phyloP scores from a whole-genome alignment of 2,113 vertebrate species.

The Leucoraja erinaceus region DNA sequence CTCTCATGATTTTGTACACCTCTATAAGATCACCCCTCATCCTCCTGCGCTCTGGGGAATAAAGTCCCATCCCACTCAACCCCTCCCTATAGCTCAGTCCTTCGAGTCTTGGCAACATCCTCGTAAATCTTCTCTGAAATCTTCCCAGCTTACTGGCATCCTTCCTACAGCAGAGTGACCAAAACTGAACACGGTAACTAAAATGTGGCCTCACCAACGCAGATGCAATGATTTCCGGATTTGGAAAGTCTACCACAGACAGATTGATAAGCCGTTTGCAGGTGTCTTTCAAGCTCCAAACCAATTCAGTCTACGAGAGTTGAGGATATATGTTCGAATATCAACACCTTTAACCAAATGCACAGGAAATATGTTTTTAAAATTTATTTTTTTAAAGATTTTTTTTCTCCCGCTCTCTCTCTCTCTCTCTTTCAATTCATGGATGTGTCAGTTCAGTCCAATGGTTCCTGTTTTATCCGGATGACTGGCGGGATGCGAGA shows the following conservation, averaged over 20 bases:
- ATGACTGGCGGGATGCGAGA: slow-evolving; percentile 67
- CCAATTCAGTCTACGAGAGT: neutral
- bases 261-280: neutral
- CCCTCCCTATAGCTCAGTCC: too few relatives aligned
- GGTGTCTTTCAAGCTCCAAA: neutral
- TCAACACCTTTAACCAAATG: slow-evolving; percentile 47
- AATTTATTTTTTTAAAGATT: slow-evolving; percentile 50
- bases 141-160: too few relatives aligned
- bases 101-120: too few relatives aligned
- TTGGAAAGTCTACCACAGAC: slow-evolving; percentile 39
- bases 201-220: too few relatives aligned
- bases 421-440: neutral
- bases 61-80: too few relatives aligned
- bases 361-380: slow-evolving; percentile 50
- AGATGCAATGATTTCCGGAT: neutral
- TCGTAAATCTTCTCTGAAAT: too few relatives aligned
- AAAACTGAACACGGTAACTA: too few relatives aligned
- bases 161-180: too few relatives aligned
- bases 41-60: too few relatives aligned
- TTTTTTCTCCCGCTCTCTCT: neutral
- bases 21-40: too few relatives aligned
- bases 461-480: slow-evolving; percentile 82
- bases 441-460: slow-evolving; percentile 70
- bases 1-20: too few relatives aligned
- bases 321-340: slow-evolving; percentile 45